Conservation (phyloP, 2,888 invertebrate species). For the Alcis repandata region DNA sequence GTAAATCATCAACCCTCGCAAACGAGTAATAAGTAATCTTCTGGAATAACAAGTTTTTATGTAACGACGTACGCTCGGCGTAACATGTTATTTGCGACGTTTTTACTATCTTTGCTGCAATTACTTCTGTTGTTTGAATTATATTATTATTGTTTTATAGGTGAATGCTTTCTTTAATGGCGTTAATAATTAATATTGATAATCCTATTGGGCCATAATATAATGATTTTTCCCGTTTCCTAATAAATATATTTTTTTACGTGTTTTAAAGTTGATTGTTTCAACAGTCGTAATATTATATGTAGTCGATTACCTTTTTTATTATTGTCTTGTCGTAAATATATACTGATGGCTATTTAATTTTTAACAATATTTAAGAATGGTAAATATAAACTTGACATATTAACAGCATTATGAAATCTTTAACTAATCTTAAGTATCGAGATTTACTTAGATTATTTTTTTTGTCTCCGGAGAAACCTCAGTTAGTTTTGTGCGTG, state of each 20-base stretch:
- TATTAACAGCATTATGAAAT: no score
- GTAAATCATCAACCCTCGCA: slow-evolving; percentile 46
- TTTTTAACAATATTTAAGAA: no score
- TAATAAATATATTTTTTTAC: slow-evolving; percentile 15
- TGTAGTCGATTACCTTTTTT: neutral
- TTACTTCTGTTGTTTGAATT: slow-evolving; percentile 3
- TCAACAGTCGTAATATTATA: neutral
- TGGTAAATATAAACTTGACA: no score
- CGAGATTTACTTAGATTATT: neutral
- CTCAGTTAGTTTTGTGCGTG: slow-evolving; percentile 30
- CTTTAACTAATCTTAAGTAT: no score
- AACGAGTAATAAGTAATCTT: slow-evolving; percentile 43
- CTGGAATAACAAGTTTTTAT: slow-evolving; percentile 43
- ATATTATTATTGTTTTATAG: slow-evolving; percentile 5
- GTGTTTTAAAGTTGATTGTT: neutral
- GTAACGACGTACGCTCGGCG: slow-evolving; percentile 31
- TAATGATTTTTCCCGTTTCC: slow-evolving; percentile 9
- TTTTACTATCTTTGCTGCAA: neutral
- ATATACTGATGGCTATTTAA: no score
- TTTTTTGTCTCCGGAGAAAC: slow-evolving; percentile 30
- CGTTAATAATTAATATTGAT: neutral
- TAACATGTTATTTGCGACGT: slow-evolving; percentile 27
- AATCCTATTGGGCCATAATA: neutral
- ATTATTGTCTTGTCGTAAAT: neutral
- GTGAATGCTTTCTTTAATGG: slow-evolving; percentile 11